Evolutionary conservation across 2,888 invertebrate genomes (phyloP).

Genomic region (Cepaea hortensis): DNA sequence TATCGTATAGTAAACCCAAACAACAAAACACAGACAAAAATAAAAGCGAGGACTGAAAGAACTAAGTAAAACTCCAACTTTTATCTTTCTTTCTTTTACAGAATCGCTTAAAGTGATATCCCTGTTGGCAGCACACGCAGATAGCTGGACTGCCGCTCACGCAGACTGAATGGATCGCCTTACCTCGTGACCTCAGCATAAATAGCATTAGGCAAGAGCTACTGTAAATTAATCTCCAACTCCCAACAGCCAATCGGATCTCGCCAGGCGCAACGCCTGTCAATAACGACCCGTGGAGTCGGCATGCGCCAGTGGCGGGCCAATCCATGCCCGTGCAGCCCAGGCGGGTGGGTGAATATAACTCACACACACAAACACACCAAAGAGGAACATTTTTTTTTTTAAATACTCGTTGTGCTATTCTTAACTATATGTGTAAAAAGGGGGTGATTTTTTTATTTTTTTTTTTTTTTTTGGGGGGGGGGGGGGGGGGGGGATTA

Average conservation of each 20-base stretch:
- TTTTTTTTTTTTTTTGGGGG: too few species aligned
- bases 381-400: neutral
- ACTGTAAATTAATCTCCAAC: constrained; percentile 57
- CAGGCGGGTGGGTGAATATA: constrained; percentile 21
- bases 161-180: constrained; percentile 52
- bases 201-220: constrained; percentile 56
- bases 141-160: constrained; percentile 33
- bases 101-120: constrained; percentile 37
- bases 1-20: constrained; percentile 44
- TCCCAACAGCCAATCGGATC: constrained; percentile 56
- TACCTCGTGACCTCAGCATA: constrained; percentile 62
- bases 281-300: constrained; percentile 48
- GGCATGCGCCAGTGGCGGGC: constrained; percentile 49
- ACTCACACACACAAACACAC: too few species aligned
- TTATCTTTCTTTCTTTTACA: constrained; percentile 24
- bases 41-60: constrained; percentile 35
- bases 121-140: constrained; percentile 41
- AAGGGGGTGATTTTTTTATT: constrained; percentile 14
- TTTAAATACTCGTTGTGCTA: constrained; percentile 9
- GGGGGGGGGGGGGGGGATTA: too few species aligned
- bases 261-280: constrained; percentile 50
- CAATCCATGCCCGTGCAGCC: constrained; percentile 47
- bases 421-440: constrained; percentile 1
- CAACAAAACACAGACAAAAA: constrained; percentile 47
- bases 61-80: constrained; percentile 47